Evolutionary conservation across 2,888 invertebrate genomes (phyloP), one percentile per base, ranked within the genome.

Genomic region (Rapana venosa): DNA sequence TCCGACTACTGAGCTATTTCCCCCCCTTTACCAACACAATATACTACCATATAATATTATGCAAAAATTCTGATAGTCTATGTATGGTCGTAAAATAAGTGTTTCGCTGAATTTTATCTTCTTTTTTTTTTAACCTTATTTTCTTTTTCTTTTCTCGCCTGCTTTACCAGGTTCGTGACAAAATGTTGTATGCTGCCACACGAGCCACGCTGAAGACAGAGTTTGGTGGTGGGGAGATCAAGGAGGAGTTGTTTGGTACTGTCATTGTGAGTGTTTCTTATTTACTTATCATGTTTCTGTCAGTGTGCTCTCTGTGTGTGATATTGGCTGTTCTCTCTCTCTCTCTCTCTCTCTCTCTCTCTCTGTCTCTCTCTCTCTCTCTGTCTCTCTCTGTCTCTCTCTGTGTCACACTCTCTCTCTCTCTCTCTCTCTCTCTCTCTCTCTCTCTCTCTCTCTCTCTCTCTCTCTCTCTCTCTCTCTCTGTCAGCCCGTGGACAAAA

Each of bases 121-220:
- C n/a, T n/a, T n/a, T n/a, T n/a, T n/a, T n/a, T n/a, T n/a, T n/a
- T n/a, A n/a, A n/a, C n/a, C n/a, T 61, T 61, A 13, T 61, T 61
- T 61, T 61, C 61, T 61, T 61, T 4, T 17, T 4, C 20, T 61
- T 61, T 61, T 61, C 61, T 61, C 20, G 61, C 13, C 13, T 20
- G 20, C 17, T 74, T 79, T 13, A 13, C 87, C 90, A 96, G 96
- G 96, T 99, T 5, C 97, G 99, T 90, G 98, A 98, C 95, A 99
- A 99, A 96, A 99, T 99, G 99, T 97, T 99, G 90, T 99, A 99
- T 95, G 99, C 99, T 0, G 99, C 99, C 0, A 99, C 99, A 0
- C 98, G 99, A 96, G 98, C 99, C 0, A 99, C 99, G 0, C 97
- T 99, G 61, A 99, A 99, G 96, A 98, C 98, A 94, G 99, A 99